A percentile compares a stretch with the other conserved stretches of the same genome.
These are phyloP conservation scores for Horisme vitalbata DNA, from an alignment of 2,888 invertebrate genomes.

Conservation along the genomic window DNA sequence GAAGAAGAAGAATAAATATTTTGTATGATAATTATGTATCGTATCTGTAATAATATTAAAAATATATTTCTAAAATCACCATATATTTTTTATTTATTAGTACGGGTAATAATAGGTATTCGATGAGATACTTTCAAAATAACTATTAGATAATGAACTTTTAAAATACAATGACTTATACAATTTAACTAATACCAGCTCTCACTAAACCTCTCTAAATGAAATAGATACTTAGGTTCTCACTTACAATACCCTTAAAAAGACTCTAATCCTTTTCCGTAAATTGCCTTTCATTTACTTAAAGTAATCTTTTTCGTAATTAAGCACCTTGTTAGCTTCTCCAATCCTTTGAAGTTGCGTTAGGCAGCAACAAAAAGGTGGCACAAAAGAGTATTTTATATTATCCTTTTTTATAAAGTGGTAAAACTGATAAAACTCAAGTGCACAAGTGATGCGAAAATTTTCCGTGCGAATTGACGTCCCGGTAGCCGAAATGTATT, in stretches of 20 bases:
- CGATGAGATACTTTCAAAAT: not conserved
- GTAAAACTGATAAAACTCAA: constrained; percentile 72
- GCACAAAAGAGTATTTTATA: constrained; percentile 44
- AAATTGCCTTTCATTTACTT: constrained; percentile 49
- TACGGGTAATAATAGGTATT: not conserved
- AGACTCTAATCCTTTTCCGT: constrained; percentile 49
- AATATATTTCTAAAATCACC: too few relatives aligned
- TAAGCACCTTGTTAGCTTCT: constrained; percentile 41
- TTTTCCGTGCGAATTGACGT: constrained; percentile 60
- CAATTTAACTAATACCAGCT: constrained; percentile 15
- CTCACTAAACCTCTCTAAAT: constrained; percentile 16
- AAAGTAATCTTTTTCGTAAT: constrained; percentile 55
- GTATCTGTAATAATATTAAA: too few relatives aligned
- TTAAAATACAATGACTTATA: constrained; percentile 13
- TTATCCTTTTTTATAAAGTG: constrained; percentile 68
- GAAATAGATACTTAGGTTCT: constrained; percentile 36
- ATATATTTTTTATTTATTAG: too few relatives aligned
- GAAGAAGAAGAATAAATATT: too few relatives aligned
- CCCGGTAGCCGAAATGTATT: constrained; percentile 56
- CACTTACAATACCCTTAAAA: constrained; percentile 43
- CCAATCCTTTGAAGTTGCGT: constrained; percentile 42
- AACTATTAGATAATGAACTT: constrained; percentile 4
- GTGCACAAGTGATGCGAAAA: constrained; percentile 66
- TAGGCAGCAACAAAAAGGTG: constrained; percentile 63
- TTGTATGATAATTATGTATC: too few relatives aligned